These are phyloP conservation scores for Steinernema carpocapsae DNA, from an alignment of 2,888 invertebrate species.

Conservation along the genomic window DNA sequence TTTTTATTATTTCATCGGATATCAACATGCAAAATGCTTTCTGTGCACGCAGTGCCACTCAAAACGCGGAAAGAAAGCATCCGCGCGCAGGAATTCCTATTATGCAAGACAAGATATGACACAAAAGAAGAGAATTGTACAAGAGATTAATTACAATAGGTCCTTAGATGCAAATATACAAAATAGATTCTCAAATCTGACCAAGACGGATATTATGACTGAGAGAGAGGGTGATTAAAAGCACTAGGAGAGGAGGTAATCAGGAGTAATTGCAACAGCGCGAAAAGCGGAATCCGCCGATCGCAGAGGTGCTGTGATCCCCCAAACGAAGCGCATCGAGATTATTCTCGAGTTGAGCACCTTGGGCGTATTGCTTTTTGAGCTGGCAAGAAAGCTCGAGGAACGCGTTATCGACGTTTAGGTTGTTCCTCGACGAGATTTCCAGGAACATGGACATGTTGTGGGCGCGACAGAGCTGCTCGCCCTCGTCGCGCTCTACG, in stretches of 20 bases:
- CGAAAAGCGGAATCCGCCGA: conserved; percentile 43
- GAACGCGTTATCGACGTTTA: conserved; percentile 87
- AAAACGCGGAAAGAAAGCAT: not conserved
- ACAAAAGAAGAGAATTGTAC: conserved; percentile 21
- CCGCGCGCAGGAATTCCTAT: not conserved
- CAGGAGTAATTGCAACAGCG: conserved; percentile 49
- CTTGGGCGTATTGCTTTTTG: conserved; percentile 73
- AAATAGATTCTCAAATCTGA: not conserved
- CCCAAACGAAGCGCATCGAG: conserved; percentile 48
- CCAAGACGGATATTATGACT: conserved; percentile 5
- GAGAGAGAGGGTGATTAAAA: not conserved
- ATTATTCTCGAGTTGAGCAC: conserved; percentile 44
- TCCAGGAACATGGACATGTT: conserved; percentile 63
- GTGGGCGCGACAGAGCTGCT: conserved; percentile 75
- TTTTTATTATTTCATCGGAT: too few species aligned
- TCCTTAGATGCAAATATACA: conserved; percentile 15
- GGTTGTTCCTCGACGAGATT: conserved; percentile 88
- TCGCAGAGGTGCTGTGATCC: conserved; percentile 46
- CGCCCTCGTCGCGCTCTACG: conserved; percentile 84
- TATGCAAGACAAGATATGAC: conserved; percentile 22
- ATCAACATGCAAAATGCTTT: not conserved
- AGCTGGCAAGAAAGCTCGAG: conserved; percentile 84
- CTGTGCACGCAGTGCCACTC: not conserved
- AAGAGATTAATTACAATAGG: conserved; percentile 42
- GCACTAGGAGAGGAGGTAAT: not conserved